Percentiles rank a stretch among this genome's conserved stretches.
These are phyloP conservation scores for Ctenicera cuprea DNA, from an alignment of 2,888 invertebrate genomes.

Conservation along the genomic window DNA sequence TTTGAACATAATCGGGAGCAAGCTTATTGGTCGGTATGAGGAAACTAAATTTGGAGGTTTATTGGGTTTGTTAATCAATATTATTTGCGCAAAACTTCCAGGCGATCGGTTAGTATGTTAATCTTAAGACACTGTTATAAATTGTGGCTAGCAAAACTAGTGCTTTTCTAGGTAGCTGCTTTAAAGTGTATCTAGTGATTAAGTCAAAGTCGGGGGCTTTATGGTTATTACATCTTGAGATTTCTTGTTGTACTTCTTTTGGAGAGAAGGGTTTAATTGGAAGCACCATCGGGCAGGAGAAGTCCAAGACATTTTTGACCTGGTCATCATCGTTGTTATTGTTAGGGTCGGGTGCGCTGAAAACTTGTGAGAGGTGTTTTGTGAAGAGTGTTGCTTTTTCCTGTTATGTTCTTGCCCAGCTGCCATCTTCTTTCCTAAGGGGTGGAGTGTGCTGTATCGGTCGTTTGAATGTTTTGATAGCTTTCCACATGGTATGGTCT, in stretches of 20 bases:
- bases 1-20: conserved; percentile 33
- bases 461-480: conserved; percentile 19
- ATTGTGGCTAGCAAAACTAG: too few species aligned
- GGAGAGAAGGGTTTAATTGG: conserved; percentile 34
- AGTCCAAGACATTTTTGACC: conserved; percentile 15
- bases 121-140: too few species aligned
- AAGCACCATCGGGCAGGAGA: conserved; percentile 29
- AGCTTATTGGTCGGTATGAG: too few species aligned
- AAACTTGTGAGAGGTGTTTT: too few species aligned
- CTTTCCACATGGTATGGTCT: conserved; percentile 19
- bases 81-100: conserved; percentile 23
- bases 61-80: conserved; percentile 2
- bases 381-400: conserved; percentile 15
- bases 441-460: conserved; percentile 20
- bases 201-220: conserved; percentile 21
- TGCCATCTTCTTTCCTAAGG: neutral
- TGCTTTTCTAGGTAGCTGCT: too few species aligned
- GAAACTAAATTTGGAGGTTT: conserved; percentile 19
- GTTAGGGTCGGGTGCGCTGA: too few species aligned
- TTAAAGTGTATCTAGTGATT: neutral
- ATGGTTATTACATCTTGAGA: conserved; percentile 22
- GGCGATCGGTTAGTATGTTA: conserved; percentile 16
- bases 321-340: conserved; percentile 11
- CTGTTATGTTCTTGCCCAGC: conserved; percentile 1
- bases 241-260: conserved; percentile 26